Evolutionary conservation across 2,888 invertebrate species (phyloP), one percentile per base, ranked within the genome.

Genomic region (Galerucella pusilla): DNA sequence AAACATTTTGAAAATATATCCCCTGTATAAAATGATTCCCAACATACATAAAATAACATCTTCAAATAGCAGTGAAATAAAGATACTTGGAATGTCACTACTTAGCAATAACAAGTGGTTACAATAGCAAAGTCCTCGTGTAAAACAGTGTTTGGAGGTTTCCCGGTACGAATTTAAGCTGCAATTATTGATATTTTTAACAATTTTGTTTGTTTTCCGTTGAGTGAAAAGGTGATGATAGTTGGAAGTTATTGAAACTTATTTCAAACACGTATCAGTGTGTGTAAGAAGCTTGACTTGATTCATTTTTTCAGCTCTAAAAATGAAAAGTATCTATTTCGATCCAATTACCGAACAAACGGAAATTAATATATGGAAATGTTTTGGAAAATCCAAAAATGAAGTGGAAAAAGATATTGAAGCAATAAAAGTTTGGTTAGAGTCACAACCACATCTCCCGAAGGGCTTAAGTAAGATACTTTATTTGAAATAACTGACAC

Each of bases 361-460:
- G 2, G 63, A 74, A 67, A 16, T 59, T 35, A 57, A 45, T 45
- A 60, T 77, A 12, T 74, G 74, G 72, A 46, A 59, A 25, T 12
- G n/a, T 2, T 52, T 63, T 9, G 71, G 60, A n/a, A 77, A 67
- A 70, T 67, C 64, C 16, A 57, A 54, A 11, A 69, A 71, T 9
- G 68, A 16, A n/a, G 64, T 59, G 0, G 64, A 68, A 60, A 59
- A 71, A n/a, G 73, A 77, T 52, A 69, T 74, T 54, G 74, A 70
- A 60, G 20, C 54, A 7, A 49, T 69, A 5, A 69, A 42, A 60
- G 28, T 7, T 16, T 74, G 74, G 74, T 14, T 74, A 2, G 28
- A 52, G 9, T 10, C 74, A 20, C 74, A 74, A 49, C 74, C 74
- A 5, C 74, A 74, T 52, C 42, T 74, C 2, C 74, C 74, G 2